Conservation (phyloP, 2,888 invertebrate species). For the Torymus tubicola region DNA sequence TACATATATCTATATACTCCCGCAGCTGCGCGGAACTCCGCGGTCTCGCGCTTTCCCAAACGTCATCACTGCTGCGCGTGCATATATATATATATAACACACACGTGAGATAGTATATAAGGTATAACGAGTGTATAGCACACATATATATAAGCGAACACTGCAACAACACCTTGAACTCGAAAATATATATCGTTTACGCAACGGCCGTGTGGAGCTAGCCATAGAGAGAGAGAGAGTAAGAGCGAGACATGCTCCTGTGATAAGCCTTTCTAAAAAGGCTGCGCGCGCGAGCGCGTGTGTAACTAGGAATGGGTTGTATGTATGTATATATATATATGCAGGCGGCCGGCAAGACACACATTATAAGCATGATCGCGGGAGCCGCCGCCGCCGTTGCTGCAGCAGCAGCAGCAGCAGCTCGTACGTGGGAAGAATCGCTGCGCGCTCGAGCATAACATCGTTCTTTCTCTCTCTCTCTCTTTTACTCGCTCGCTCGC, state of each 20-base stretch:
- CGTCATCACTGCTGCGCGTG: conserved; percentile 24
- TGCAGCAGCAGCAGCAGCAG: conserved; percentile 22
- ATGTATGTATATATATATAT: conserved; percentile 21
- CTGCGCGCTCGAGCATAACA: conserved; percentile 54
- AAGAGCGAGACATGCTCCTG: conserved; percentile 40
- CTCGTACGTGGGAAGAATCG: conserved; percentile 58
- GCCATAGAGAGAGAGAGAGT: conserved; percentile 16
- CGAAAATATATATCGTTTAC: conserved; percentile 45
- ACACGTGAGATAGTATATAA: no score
- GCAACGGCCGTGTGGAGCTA: neutral
- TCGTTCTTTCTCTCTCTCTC: conserved; percentile 32
- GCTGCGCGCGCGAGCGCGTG: neutral
- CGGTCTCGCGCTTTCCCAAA: conserved; percentile 38
- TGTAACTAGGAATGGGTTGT: conserved; percentile 53
- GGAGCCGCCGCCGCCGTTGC: conserved; percentile 35
- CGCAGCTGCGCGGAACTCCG: conserved; percentile 27
- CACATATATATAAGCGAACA: neutral
- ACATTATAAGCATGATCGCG: conserved; percentile 37
- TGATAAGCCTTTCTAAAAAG: conserved; percentile 58
- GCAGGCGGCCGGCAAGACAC: conserved; percentile 36
- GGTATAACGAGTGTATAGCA: no score
- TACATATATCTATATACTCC: no score
- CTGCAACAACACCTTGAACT: conserved; percentile 50
- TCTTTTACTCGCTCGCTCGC: neutral
- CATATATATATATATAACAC: no score